Conservation (phyloP, 2,113 vertebrate genomes). For the Ciconia boyciana region DNA sequence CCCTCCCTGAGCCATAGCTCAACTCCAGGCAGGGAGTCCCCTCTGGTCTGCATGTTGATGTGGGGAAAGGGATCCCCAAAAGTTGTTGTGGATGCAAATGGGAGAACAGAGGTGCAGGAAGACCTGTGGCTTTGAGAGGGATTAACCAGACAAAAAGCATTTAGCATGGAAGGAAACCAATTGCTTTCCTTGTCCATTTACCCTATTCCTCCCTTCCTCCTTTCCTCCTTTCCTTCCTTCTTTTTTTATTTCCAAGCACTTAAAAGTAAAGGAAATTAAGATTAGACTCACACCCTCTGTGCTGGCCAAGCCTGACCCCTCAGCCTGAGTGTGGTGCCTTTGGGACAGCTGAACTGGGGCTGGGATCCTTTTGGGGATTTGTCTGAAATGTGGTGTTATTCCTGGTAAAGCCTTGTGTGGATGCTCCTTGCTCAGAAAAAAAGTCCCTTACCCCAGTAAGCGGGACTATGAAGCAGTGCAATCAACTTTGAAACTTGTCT, state of each 20-base stretch:
- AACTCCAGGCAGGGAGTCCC: background rate
- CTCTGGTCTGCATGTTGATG: background rate
- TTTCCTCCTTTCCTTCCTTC: background rate
- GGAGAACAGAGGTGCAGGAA: background rate
- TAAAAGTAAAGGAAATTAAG: background rate
- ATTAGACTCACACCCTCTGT: background rate
- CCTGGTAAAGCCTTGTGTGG: no score
- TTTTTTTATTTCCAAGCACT: background rate
- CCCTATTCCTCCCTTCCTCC: background rate
- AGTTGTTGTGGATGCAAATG: background rate
- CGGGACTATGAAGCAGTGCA: no score
- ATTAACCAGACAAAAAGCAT: background rate
- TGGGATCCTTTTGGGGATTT: background rate
- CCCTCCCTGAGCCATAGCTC: background rate
- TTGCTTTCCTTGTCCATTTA: background rate
- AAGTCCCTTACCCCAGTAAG: background rate
- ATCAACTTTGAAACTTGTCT: background rate
- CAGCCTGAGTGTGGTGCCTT: fast-evolving
- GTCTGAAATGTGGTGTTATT: background rate
- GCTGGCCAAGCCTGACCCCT: background rate
- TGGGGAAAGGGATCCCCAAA: background rate
- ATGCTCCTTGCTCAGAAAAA: background rate
- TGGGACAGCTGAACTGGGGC: background rate
- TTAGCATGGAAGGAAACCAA: background rate
- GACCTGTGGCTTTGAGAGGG: background rate